Evolutionary conservation across 2,113 vertebrate genomes (phyloP), one percentile per base, ranked within the genome.

Genomic region (Ptilorrhoa leucosticta): DNA sequence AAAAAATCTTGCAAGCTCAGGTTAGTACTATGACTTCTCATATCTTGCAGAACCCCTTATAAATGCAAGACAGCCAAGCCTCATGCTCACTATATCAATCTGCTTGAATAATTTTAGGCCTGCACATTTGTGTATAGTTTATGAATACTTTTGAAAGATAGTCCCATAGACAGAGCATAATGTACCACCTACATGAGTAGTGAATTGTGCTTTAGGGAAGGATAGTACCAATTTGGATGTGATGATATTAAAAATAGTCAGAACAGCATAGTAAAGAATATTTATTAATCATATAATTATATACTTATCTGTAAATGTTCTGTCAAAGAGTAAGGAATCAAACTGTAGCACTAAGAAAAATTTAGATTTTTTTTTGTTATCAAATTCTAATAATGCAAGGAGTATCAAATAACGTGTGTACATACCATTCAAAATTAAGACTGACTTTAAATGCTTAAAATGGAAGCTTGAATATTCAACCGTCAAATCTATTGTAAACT

Each of bases 121-220:
- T 78, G 23, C 23, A 53, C 40, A 35, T 90, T 83, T 75, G 51
- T 94, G 40, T 92, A 81, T 96, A 92, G 90, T 96, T 97, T 90
- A 96, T 89, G 69, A 94, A 93, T 53, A 23, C 71, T 94, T 91
- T 66, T 75, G 86, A 90, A 92, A 93, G 69, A 89, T 89, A 42
- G 71, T 73, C 42, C 48, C 48, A 20, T 68, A 63, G 87, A 82
- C 54, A 68, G 7, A 14, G 53, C 68, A 53, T 90, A 51, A 83
- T 77, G 69, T 93, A 42, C 81, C 47, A 50, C 57, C 84, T 86
- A 65, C 60, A 53, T 81, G n/a, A 92, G 68, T 58, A 87, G 80
- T 82, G 60, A 87, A 71, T 84, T 84, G 24, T 77, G 69, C 77
- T 82, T 90, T 94, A 63, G 57, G 69, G 70, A 87, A 78, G 45